Percentiles rank a stretch among this genome's conserved stretches.
Conservation (phyloP, 2,797 vertebrate species). For the Geotrypetes seraphini region DNA sequence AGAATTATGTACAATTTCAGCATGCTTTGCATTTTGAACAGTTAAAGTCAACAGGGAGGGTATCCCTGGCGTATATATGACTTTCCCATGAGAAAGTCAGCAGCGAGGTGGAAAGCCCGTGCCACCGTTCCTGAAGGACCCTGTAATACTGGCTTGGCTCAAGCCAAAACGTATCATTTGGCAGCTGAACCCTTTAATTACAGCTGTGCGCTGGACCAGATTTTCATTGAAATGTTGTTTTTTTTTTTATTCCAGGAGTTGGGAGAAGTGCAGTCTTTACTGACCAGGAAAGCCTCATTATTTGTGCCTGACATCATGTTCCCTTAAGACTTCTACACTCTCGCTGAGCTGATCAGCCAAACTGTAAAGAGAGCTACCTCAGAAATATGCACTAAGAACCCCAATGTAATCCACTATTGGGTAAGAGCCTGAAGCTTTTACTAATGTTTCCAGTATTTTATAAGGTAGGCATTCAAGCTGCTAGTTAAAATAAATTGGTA, state of each 20-base stretch:
- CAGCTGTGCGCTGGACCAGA: slow-evolving; percentile 41
- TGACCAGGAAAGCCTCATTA: slow-evolving; percentile 40
- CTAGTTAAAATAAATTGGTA: too few relatives aligned
- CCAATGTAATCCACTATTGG: too few relatives aligned
- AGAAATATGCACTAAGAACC: too few relatives aligned
- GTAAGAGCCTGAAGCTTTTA: too few relatives aligned
- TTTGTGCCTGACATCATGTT: slow-evolving; percentile 23
- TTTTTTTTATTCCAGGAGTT: slow-evolving; percentile 30
- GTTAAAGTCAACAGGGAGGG: slow-evolving; percentile 69
- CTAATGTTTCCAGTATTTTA: too few relatives aligned
- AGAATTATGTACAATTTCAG: slow-evolving; percentile 79
- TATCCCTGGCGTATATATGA: slow-evolving; percentile 78
- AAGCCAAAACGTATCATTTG: slow-evolving; percentile 51
- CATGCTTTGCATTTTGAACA: slow-evolving; percentile 68
- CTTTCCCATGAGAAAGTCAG: slow-evolving; percentile 76
- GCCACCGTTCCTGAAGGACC: slow-evolving; percentile 63
- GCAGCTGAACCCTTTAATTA: slow-evolving; percentile 52
- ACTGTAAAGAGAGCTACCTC: too few relatives aligned
- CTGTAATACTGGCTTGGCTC: slow-evolving; percentile 59
- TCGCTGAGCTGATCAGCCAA: too few relatives aligned
- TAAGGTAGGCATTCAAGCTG: too few relatives aligned
- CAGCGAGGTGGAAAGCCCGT: slow-evolving; percentile 63
- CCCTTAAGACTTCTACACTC: slow-evolving; percentile 25
- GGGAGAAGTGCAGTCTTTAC: slow-evolving; percentile 33
- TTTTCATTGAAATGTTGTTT: slow-evolving; percentile 44